Evolutionary conservation across 2,888 invertebrate species (phyloP).

Genomic region (Macrostomum cliftonense): DNA sequence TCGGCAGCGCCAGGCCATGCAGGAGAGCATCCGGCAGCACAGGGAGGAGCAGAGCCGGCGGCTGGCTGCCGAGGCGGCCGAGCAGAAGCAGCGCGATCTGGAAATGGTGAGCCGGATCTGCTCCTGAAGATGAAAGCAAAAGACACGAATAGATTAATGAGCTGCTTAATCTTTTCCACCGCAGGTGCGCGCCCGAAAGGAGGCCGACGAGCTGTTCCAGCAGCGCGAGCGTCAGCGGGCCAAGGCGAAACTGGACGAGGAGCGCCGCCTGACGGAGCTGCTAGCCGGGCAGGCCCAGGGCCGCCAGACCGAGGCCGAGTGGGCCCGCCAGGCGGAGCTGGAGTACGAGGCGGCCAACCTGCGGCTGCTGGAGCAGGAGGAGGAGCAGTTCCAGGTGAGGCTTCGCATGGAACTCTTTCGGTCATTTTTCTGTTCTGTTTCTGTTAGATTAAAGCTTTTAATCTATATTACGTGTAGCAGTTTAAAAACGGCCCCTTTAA

Average conservation of each 20-base stretch:
- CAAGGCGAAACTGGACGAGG: constrained; percentile 16
- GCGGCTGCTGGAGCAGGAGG: constrained; percentile 28
- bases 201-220: constrained; percentile 31
- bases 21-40: constrained; percentile 5
- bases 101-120: constrained; percentile 20
- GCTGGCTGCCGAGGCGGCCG: constrained; percentile 21
- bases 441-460: no score
- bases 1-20: constrained; percentile 8
- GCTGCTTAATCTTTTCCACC: no score
- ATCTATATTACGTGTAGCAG: no score
- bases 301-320: constrained; percentile 6
- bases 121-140: no score
- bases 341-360: constrained; percentile 25
- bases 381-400: constrained; percentile 31
- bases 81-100: constrained; percentile 22
- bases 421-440: no score
- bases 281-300: constrained; percentile 12
- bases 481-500: no score
- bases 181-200: constrained; percentile 18
- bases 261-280: constrained; percentile 19
- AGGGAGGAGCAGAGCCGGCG: not conserved
- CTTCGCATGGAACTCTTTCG: no score
- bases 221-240: constrained; percentile 29
- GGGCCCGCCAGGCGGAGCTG: constrained; percentile 16
- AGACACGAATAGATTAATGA: no score